Base-by-base conservation (phyloP, 2,888 invertebrate species). In the Brenthis hecate region DNA sequence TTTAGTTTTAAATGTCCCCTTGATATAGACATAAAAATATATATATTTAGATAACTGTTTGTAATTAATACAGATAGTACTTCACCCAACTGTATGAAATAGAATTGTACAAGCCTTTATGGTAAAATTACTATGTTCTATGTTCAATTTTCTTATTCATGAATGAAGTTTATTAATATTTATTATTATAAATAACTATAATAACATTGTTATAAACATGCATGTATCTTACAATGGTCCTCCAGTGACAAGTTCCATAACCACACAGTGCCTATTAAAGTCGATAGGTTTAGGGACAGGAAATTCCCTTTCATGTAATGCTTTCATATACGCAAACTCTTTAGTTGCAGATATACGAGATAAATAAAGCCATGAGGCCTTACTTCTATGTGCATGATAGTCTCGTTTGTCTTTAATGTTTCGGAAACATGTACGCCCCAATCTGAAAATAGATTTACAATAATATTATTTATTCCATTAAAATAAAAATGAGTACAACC, bases 281-380 rank as follows among this genome's bases (percentile, higher is more conserved):
- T 99, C 99, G 13, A 99, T 94, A 0, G 99, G 99, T 80, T 96
- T 95, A 0, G 99, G 99, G 0, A 99, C 98, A 0, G 99, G 98
- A 85, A 99, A 99, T 13, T 95, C 96, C 74, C 98, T 93, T 5
- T 98, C 97, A 78, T 97, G 94, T 36, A 99, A 89, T 0, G 98
- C 99, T 85, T 97, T 98, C 98, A 99, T 97, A 84, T 98, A 99
- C 0, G 99, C 98, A 92, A 97, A 99, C 91, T 99, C 99, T 91
- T 99, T 98, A 1, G 98, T 97, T 0, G 99, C 99, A 0, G 99
- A 99, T 76, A 99, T 96, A 69, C 99, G 94, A 0, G 99, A 98
- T 64, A 99, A 90, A 86, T 99, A 99, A 0, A 99, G 91, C 99
- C 99, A 99, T 0, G 98, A 98, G 13, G 96, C 96, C 65, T 95